phyloP scores from a whole-genome alignment of 2,888 invertebrate genomes.

The Dermolepida albohirtum region DNA sequence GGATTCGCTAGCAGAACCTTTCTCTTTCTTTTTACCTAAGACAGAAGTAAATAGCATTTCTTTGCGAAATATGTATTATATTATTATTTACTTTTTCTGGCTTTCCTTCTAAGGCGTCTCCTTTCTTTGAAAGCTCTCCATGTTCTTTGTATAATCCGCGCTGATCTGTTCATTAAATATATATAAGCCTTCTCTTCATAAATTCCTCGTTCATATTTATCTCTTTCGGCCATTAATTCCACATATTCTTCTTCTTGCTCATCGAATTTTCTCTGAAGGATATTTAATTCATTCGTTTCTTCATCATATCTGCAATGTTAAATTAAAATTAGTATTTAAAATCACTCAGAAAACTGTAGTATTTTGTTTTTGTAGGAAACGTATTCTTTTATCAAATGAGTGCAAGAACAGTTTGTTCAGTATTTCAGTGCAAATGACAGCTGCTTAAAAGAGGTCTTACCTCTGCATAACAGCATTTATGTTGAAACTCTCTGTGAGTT shows the following conservation, averaged over 20 bases:
- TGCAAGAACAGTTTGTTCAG: too few relatives aligned
- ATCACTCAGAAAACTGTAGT: too few relatives aligned
- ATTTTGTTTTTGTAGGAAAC: too few relatives aligned
- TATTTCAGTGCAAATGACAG: too few relatives aligned
- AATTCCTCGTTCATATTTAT: conserved; percentile 69
- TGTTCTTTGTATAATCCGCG: conserved; percentile 61
- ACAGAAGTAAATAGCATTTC: too few relatives aligned
- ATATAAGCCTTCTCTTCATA: conserved; percentile 66
- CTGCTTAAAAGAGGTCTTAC: too few relatives aligned
- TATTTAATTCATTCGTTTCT: conserved; percentile 65
- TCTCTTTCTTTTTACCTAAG: conserved; percentile 64
- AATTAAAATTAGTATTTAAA: not conserved
- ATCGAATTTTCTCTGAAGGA: conserved; percentile 66
- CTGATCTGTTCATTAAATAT: conserved; percentile 55
- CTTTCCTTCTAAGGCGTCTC: conserved; percentile 50
- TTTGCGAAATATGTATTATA: too few relatives aligned
- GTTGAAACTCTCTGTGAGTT: too few relatives aligned
- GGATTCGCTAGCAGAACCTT: conserved; percentile 48
- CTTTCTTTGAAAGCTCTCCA: conserved; percentile 54
- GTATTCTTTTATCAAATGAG: too few relatives aligned
- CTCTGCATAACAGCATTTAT: too few relatives aligned
- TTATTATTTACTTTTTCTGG: conserved; percentile 51
- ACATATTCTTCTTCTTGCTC: conserved; percentile 70
- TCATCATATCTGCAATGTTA: conserved; percentile 64
- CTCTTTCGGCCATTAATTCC: conserved; percentile 71